Conservation (phyloP, 2,113 vertebrate genomes). For the Clarias gariepinus region DNA sequence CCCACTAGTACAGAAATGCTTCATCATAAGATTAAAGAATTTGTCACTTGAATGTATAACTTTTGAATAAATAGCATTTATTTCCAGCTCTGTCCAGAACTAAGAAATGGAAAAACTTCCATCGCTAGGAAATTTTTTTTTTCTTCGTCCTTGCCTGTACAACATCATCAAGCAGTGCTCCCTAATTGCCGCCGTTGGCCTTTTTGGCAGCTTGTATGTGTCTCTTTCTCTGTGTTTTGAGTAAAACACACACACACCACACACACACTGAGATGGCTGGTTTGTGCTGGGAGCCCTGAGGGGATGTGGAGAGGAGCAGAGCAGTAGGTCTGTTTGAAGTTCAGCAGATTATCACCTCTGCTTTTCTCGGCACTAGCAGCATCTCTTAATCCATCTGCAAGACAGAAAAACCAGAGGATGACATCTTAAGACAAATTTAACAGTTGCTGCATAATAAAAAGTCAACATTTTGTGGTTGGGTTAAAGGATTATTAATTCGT, state of each 20-base stretch:
- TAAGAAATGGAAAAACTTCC: not conserved
- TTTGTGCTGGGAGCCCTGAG: slow-evolving; percentile 54
- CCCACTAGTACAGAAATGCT: not conserved
- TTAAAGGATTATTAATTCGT: not conserved
- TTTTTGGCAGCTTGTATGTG: slow-evolving; percentile 81
- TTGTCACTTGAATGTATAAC: not conserved
- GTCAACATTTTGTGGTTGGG: not conserved
- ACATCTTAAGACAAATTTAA: slow-evolving; percentile 8
- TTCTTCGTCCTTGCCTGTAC: slow-evolving; percentile 54
- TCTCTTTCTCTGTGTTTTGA: slow-evolving; percentile 59
- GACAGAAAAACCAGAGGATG: slow-evolving; percentile 6
- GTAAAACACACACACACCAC: slow-evolving; percentile 66
- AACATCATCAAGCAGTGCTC: slow-evolving; percentile 78
- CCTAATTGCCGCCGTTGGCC: slow-evolving; percentile 86
- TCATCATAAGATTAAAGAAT: not conserved
- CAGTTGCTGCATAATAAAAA: not conserved
- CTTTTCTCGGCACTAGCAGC: slow-evolving; percentile 14
- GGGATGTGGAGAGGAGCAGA: slow-evolving; percentile 51
- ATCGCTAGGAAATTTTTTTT: slow-evolving; percentile 38
- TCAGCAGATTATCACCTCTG: slow-evolving; percentile 63
- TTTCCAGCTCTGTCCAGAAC: not conserved
- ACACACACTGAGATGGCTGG: slow-evolving; percentile 72
- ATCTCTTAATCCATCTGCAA: slow-evolving; percentile 33
- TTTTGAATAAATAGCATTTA: not conserved
- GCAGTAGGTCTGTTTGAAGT: slow-evolving; percentile 70